These are phyloP conservation scores for Bradynema listronoti DNA, from an alignment of 1,140 invertebrate species.

Conservation along the genomic window DNA sequence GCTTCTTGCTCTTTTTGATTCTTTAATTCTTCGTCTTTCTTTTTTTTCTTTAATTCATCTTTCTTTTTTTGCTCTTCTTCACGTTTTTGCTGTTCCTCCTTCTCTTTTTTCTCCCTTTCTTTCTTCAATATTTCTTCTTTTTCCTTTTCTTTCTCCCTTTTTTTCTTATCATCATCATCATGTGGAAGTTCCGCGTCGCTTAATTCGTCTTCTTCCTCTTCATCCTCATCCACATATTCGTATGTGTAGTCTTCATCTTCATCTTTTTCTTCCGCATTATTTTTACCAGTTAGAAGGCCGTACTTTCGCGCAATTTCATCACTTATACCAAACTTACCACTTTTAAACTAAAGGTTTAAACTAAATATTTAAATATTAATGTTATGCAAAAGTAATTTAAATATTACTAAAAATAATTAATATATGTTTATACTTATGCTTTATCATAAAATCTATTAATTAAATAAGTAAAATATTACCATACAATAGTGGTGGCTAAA, in stretches of 20 bases:
- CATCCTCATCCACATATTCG: conserved; percentile 20
- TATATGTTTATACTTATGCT: too few relatives aligned
- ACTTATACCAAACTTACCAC: too few relatives aligned
- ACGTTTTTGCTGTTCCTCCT: conserved; percentile 1
- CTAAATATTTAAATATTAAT: too few relatives aligned
- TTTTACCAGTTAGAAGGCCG: too few relatives aligned
- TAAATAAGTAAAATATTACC: too few relatives aligned
- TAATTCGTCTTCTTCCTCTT: conserved; percentile 5
- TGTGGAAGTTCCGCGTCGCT: conserved; percentile 2
- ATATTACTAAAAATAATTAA: too few relatives aligned
- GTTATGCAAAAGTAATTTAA: too few relatives aligned
- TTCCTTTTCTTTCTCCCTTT: conserved; percentile 3
- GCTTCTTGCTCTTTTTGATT: conserved; percentile 14
- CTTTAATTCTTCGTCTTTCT: background rate
- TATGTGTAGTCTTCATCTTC: conserved; percentile 27
- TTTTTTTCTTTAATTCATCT: conserved; percentile 5
- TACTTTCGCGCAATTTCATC: too few relatives aligned
- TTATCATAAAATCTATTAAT: too few relatives aligned
- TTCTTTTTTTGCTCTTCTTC: conserved; percentile 10
- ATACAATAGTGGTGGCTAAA: too few relatives aligned
- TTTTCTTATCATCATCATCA: too few relatives aligned
- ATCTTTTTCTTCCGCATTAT: conserved; percentile 6
- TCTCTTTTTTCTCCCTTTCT: background rate
- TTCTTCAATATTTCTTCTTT: conserved; percentile 11
- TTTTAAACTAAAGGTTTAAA: too few relatives aligned